Conservation (phyloP, 2,113 vertebrate species). For the Crotalus helleri region DNA sequence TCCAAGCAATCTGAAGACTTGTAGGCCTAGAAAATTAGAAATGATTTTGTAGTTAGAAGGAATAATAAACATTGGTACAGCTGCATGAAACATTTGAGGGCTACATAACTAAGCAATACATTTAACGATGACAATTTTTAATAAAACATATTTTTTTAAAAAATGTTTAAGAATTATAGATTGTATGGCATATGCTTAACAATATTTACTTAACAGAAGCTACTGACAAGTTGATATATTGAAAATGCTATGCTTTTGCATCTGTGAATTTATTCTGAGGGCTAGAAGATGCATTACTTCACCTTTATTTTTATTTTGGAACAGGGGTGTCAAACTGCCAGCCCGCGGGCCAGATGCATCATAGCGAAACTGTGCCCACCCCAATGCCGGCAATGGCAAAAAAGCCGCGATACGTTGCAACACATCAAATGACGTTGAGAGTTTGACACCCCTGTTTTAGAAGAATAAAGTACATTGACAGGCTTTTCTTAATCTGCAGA, state of each 20-base stretch:
- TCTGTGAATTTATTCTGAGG: not conserved
- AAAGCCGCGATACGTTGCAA: no score
- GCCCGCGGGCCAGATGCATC: no score
- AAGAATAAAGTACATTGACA: not conserved
- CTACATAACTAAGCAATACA: not conserved
- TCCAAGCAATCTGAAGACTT: not conserved
- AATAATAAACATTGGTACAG: not conserved
- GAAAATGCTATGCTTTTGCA: not conserved
- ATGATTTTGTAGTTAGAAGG: not conserved
- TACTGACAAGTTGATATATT: not conserved
- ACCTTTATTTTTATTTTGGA: not conserved
- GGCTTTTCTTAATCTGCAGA: not conserved
- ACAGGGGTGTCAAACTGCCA: no score
- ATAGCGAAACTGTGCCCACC: no score
- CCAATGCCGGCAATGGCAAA: no score
- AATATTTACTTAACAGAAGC: not conserved
- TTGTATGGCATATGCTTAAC: not conserved
- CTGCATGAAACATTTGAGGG: not conserved
- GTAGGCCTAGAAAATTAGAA: not conserved
- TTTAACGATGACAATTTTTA: not conserved
- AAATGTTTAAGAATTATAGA: not conserved
- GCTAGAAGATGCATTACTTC: not conserved
- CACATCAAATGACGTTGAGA: no score
- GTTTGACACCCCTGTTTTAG: not conserved
- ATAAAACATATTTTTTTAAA: not conserved